phyloP scores from a whole-genome alignment of 2,888 invertebrate genomes.

The Papilio gigon region DNA sequence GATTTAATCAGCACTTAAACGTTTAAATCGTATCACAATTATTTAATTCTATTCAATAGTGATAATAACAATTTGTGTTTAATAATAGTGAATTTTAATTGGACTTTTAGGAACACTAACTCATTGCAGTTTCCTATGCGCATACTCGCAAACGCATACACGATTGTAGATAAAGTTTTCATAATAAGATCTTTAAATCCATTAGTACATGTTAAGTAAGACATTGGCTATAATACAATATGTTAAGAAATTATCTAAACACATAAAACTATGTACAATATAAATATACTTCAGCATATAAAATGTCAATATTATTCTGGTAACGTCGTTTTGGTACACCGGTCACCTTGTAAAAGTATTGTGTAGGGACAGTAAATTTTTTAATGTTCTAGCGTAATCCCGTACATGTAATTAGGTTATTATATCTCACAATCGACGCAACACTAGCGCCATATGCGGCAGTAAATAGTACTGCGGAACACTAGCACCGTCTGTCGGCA shows the following conservation, averaged over 20 bases:
- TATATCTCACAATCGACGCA: no score
- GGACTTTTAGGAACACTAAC: constrained; percentile 29
- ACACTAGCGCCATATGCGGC: no score
- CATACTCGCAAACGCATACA: not conserved
- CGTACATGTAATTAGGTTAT: not conserved
- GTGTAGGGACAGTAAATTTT: not conserved
- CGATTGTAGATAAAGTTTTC: not conserved
- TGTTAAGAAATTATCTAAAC: constrained; percentile 32
- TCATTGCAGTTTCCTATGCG: constrained; percentile 2
- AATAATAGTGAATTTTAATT: not conserved
- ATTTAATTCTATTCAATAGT: constrained; percentile 15
- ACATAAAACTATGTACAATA: constrained; percentile 41
- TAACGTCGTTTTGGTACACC: constrained; percentile 60
- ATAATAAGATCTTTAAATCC: constrained; percentile 21
- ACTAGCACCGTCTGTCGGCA: no score
- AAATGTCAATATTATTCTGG: constrained; percentile 44
- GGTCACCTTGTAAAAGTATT: constrained; percentile 49
- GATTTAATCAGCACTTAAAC: constrained; percentile 18
- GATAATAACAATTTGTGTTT: not conserved
- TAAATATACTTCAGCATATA: constrained; percentile 36
- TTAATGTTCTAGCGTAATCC: not conserved
- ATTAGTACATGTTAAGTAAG: constrained; percentile 29
- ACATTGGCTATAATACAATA: constrained; percentile 34
- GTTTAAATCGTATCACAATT: constrained; percentile 31
- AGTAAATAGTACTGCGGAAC: no score